These are phyloP conservation scores for Ellobius talpinus DNA, from an alignment of 2,113 vertebrate species.

Conservation along the genomic window DNA sequence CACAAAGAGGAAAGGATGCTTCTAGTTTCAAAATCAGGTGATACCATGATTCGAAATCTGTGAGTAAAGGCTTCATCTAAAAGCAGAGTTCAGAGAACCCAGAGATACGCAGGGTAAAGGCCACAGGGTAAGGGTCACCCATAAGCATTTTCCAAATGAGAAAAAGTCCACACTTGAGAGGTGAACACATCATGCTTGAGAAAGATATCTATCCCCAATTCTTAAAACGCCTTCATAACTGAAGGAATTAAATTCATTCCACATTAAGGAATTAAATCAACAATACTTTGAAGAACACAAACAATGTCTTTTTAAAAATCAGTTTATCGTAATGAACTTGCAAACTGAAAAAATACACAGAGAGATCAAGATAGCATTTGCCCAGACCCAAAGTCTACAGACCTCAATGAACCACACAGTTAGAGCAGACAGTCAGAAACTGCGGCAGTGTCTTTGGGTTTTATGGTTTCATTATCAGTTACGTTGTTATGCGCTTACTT, in stretches of 20 bases:
- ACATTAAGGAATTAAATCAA: slow-evolving; percentile 22
- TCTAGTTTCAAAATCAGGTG: not conserved
- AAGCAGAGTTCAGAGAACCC: not conserved
- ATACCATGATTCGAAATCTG: not conserved
- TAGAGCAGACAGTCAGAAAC: not conserved
- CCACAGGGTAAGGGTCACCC: not conserved
- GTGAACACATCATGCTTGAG: not conserved
- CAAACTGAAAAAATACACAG: not conserved
- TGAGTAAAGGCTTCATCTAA: not conserved
- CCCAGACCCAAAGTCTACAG: not conserved
- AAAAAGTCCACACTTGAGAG: not conserved
- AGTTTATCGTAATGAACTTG: not conserved
- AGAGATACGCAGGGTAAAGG: not conserved
- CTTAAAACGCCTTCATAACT: not conserved
- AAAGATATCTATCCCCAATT: not conserved
- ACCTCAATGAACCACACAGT: not conserved
- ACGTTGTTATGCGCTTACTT: too few species aligned
- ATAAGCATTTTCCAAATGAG: not conserved
- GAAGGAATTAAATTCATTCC: not conserved
- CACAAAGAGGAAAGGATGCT: not conserved
- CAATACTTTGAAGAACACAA: slow-evolving; percentile 15
- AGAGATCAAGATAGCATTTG: not conserved
- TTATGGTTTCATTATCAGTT: not conserved
- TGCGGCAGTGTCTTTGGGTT: not conserved
- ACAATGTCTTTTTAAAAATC: not conserved